phyloP scores from a whole-genome alignment of 1,140 invertebrate genomes.

The Hormaphis cornu region DNA sequence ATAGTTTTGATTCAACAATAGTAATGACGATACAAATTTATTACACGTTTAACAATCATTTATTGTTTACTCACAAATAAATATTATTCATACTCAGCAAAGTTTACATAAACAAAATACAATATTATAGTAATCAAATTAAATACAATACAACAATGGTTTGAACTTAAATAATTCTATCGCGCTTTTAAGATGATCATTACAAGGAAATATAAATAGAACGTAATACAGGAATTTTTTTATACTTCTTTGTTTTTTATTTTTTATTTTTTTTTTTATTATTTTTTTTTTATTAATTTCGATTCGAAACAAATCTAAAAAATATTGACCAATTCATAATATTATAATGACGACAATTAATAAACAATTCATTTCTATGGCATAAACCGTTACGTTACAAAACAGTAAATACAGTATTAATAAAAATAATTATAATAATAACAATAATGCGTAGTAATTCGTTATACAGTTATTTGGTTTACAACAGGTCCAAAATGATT shows the following conservation, averaged over 20 bases:
- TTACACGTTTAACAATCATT: constrained; percentile 7
- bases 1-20: no score
- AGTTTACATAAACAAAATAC: constrained; percentile 29
- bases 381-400: not conserved
- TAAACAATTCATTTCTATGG: not conserved
- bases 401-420: not conserved
- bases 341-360: not conserved
- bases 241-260: not conserved
- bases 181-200: not conserved
- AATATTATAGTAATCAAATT: constrained; percentile 26
- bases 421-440: not conserved
- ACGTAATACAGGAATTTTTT: constrained; percentile 9
- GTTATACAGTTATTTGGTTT: not conserved
- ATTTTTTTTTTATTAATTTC: not conserved
- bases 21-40: not conserved
- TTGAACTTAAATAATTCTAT: constrained; percentile 18
- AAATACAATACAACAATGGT: constrained; percentile 25
- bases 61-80: constrained; percentile 29
- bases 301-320: not conserved
- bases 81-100: constrained; percentile 10
- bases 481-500: not conserved
- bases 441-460: not conserved
- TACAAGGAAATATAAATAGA: not conserved
- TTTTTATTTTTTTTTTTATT: not conserved
- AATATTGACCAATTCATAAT: not conserved